Conservation (phyloP, 2,113 vertebrate genomes). For the Platysternon megacephalum region DNA sequence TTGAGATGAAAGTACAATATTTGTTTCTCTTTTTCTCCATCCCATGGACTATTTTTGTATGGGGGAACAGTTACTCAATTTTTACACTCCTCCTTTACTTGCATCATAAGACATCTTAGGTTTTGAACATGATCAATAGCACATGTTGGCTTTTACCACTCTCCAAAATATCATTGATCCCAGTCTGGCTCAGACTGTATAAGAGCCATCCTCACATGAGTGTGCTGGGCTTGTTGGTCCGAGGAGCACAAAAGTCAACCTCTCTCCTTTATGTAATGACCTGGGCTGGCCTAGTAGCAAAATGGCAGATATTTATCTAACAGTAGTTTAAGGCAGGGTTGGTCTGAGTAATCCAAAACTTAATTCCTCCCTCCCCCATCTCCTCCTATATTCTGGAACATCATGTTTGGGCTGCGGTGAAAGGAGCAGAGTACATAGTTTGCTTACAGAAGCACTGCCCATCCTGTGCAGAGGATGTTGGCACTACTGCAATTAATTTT, state of each 20-base stretch:
- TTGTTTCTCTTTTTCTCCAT: not conserved
- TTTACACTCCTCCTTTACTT: not conserved
- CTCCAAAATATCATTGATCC: not conserved
- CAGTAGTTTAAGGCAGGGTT: not conserved
- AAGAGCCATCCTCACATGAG: not conserved
- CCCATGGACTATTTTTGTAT: not conserved
- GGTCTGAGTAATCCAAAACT: not conserved
- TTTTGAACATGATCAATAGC: not conserved
- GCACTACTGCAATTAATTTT: not conserved
- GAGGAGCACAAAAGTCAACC: not conserved
- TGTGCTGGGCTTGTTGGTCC: not conserved
- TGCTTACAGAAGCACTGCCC: not conserved
- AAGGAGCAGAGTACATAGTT: not conserved
- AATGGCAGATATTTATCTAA: not conserved
- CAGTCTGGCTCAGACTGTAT: not conserved
- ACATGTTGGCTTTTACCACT: not conserved
- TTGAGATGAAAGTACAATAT: not conserved
- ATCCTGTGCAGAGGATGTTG: not conserved
- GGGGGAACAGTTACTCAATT: not conserved
- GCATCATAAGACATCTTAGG: not conserved
- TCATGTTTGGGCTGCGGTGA: not conserved
- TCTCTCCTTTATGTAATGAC: not conserved
- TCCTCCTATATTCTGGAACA: not conserved
- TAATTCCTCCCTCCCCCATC: not conserved
- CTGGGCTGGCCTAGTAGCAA: not conserved